Evolutionary conservation across 2,113 vertebrate species (phyloP), one percentile per base, ranked within the genome.

Genomic region (Morone saxatilis): DNA sequence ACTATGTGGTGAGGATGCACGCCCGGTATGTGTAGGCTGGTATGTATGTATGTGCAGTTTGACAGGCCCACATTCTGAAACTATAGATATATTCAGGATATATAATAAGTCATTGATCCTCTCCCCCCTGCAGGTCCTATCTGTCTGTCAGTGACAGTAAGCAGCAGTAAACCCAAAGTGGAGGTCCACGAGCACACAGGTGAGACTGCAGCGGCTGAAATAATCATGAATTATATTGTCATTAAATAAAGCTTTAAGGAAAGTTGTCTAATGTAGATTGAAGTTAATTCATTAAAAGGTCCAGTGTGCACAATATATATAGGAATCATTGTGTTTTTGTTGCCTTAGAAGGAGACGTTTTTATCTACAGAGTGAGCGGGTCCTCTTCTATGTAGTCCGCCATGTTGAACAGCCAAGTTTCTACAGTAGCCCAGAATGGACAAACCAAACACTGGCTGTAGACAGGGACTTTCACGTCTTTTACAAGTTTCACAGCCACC

Each of bases 171-270:
- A 78, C 89, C 93, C 60, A 90, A 81, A 69, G 90, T 95, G 51
- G 94, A 95, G 47, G 90, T 95, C 22, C 93, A 95, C 16, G 94
- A 96, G 57, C 93, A 95, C 86, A 91, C 93, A 80, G 93, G 95
- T 96, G 71, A 92, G 93, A 74, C 45, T 5, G 19, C 56, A 6
- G 6, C 16, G 36, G 36, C 60, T 62, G 60, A n/a, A n/a, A n/a
- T n/a, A n/a, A n/a, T n/a, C n/a, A n/a, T n/a, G n/a, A n/a, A n/a
- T n/a, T n/a, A n/a, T n/a, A n/a, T n/a, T n/a, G n/a, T n/a, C n/a
- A n/a, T n/a, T n/a, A n/a, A n/a, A n/a, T n/a, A n/a, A n/a, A n/a
- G n/a, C 43, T 51, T 54, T 17, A 54, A 45, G 10, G 7, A 25
- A 43, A 19, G 5, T 7, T 31, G 11, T 48, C 20, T 20, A 19